These are phyloP conservation scores for Vandiemenella viatica DNA, from an alignment of 2,888 invertebrate genomes.

Conservation along the genomic window DNA sequence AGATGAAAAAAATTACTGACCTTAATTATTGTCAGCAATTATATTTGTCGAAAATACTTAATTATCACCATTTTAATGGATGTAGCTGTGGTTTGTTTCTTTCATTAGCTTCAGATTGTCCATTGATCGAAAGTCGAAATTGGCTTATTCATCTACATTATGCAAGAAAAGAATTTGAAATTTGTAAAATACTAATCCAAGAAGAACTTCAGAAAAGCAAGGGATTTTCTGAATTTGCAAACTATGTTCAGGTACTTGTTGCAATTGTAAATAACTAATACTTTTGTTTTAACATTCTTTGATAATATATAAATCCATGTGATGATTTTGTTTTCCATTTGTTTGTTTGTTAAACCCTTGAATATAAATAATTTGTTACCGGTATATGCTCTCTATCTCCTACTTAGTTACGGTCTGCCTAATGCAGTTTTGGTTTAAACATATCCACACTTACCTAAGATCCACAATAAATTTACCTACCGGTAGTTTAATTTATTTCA, in stretches of 20 bases:
- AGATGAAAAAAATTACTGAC: too few species aligned
- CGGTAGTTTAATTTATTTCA: too few species aligned
- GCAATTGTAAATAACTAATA: background rate
- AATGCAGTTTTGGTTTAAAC: too few species aligned
- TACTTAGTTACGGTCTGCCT: background rate
- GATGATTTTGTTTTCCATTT: background rate
- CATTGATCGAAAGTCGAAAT: constrained; percentile 38
- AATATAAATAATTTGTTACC: background rate
- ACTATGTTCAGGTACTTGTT: constrained; percentile 36
- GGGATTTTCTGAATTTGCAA: constrained; percentile 55
- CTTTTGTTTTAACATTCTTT: background rate
- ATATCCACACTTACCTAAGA: too few species aligned
- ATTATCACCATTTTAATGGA: too few species aligned
- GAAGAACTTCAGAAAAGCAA: constrained; percentile 44
- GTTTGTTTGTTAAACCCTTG: background rate
- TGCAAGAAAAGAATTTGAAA: constrained; percentile 46
- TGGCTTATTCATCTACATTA: constrained; percentile 61
- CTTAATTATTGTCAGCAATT: too few species aligned
- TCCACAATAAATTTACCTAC: too few species aligned
- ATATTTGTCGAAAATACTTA: too few species aligned
- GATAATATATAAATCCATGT: background rate
- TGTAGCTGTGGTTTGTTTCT: background rate
- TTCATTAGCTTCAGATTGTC: constrained; percentile 25
- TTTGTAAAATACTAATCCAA: constrained; percentile 49
- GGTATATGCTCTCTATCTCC: background rate